Evolutionary conservation across 2,888 invertebrate species (phyloP), one percentile per base, ranked within the genome.

Genomic region (Brassicogethes aeneus): DNA sequence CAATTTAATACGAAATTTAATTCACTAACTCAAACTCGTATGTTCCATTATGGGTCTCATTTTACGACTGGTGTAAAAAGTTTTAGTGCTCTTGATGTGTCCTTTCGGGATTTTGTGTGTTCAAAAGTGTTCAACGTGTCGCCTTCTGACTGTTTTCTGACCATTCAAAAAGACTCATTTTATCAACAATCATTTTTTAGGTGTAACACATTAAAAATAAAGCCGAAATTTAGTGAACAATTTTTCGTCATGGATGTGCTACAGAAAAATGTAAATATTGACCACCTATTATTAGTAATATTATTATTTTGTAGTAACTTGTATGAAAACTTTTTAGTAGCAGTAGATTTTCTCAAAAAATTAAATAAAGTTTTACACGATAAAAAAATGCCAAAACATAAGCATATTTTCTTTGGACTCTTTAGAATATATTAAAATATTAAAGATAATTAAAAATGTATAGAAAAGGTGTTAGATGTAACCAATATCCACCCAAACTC

Each of bases 261-360:
- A 43, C 62, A 62, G 51, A 61, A 62, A 62, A 62, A 62, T 54
- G 62, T 62, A 61, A 62, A 55, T 62, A 62, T 56, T 44, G 39
- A 42, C 38, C 46, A 40, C 40, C 42, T 46, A 40, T 46, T 39
- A 42, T 43, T 47, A 34, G n/a, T n/a, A n/a, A n/a, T n/a, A n/a
- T n/a, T n/a, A n/a, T n/a, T n/a, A n/a, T n/a, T n/a, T n/a, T n/a
- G n/a, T n/a, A n/a, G n/a, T n/a, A n/a, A n/a, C n/a, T n/a, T n/a
- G n/a, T n/a, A n/a, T n/a, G n/a, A n/a, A n/a, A n/a, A n/a, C n/a
- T n/a, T n/a, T n/a, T n/a, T n/a, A n/a, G n/a, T n/a, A n/a, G n/a
- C n/a, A n/a, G n/a, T n/a, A n/a, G n/a, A n/a, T n/a, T n/a, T n/a
- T n/a, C n/a, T n/a, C n/a, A n/a, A n/a, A n/a, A n/a, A n/a, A n/a